Evolutionary conservation across 2,797 vertebrate genomes (phyloP), one percentile per base, ranked within the genome.

Genomic region (Leptoclinus maculatus): DNA sequence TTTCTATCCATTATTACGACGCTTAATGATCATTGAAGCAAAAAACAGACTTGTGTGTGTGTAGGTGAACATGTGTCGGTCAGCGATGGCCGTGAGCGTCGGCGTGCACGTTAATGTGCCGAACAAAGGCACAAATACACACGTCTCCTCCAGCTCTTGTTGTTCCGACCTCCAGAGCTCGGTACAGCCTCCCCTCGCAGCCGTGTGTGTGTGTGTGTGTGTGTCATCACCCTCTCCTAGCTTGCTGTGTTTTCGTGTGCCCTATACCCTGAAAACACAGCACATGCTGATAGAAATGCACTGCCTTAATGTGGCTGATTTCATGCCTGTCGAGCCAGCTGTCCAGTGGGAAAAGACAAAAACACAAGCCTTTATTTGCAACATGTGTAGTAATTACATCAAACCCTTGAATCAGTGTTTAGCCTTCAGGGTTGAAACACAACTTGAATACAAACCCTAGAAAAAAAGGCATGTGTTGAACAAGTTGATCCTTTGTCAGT

Each of bases 141-240:
- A 12, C 58, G 7, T 68, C 41, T 80, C 88, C 80, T 45, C 49
- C 4, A 82, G 86, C 80, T 16, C 32, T 69, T 49, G 69, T 78
- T 79, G 88, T 91, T 74, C 78, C 10, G 41, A 85, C 83, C 81
- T 82, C 67, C 27, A 72, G 45, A 70, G 74, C 84, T 71, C 47
- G 76, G 71, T 71, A 72, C 83, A 78, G 66, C 54, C 47, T 79
- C 43, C 60, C 69, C 85, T 81, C 9, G 41, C 75, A 85, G 87
- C 54, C 19, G 34, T 41, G 17, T 36, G 38, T 69, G 14, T 74
- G 43, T 65, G 53, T 43, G 19, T 36, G 38, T 69, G 14, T 74
- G 43, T 65, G 53, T 60, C 32, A 51, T 38, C 53, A 36, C 39
- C 29, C 51, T 43, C 27, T 41, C 3, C 34, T 36, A 6, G 57